Evolutionary conservation across 2,888 invertebrate genomes (phyloP).

Genomic region (Cataglyphis livida): DNA sequence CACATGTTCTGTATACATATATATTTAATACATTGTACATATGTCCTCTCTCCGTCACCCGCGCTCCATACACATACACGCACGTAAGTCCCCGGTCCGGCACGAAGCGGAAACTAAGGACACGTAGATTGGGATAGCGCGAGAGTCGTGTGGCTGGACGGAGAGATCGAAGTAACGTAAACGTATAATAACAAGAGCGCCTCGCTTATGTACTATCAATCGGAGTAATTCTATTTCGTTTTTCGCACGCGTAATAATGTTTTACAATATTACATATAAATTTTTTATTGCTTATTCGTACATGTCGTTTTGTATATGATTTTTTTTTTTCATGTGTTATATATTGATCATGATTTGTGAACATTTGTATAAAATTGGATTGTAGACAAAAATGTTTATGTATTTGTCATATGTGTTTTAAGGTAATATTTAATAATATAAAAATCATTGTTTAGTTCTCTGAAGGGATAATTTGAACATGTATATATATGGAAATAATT

Average conservation of each 20-base stretch:
- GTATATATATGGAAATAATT: neutral
- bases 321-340: neutral
- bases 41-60: conserved; percentile 29
- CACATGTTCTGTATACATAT: conserved; percentile 51
- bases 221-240: neutral
- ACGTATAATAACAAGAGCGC: conserved; percentile 16
- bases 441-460: neutral
- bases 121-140: neutral
- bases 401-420: neutral
- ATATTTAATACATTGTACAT: conserved; percentile 60
- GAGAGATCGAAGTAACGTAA: conserved; percentile 48
- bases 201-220: conserved; percentile 29
- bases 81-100: conserved; percentile 34
- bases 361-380: neutral
- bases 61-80: conserved; percentile 64
- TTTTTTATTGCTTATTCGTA: neutral
- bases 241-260: neutral
- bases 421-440: neutral
- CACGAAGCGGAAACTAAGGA: conserved; percentile 8
- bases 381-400: neutral
- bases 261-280: neutral
- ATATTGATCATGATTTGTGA: conserved; percentile 3
- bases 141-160: conserved; percentile 14
- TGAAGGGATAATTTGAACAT: neutral
- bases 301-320: neutral